Conservation (phyloP, 1,140 invertebrate genomes). For the Wasmannia auropunctata region DNA sequence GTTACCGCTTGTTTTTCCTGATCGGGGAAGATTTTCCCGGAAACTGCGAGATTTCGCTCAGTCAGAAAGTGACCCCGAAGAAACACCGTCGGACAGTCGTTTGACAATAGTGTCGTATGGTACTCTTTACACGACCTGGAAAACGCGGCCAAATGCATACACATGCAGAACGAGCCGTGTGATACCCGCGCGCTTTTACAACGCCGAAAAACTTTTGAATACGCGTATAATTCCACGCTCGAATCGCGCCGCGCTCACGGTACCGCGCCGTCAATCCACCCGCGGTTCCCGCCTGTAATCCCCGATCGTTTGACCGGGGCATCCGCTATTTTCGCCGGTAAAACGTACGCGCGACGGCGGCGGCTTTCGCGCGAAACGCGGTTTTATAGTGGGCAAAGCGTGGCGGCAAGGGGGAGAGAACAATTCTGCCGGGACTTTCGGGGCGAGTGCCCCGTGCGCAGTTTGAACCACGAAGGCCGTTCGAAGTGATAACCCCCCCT, state of each 20-base stretch:
- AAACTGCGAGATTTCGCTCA: not conserved
- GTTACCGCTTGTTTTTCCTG: not conserved
- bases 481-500: not conserved
- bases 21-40: not conserved
- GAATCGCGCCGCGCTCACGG: slow-evolving; percentile 17
- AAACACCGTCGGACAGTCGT: slow-evolving; percentile 45
- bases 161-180: slow-evolving; percentile 59
- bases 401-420: not conserved
- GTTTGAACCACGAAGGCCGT: not conserved
- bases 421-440: slow-evolving; percentile 15
- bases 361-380: slow-evolving; percentile 36
- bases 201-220: slow-evolving; percentile 49
- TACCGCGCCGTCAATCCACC: slow-evolving; percentile 49
- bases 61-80: not conserved
- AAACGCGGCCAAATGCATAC: slow-evolving; percentile 64
- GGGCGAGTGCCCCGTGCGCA: not conserved
- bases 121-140: slow-evolving; percentile 61
- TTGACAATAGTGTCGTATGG: slow-evolving; percentile 50
- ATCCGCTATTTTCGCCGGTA: slow-evolving; percentile 51
- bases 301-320: slow-evolving; percentile 55
- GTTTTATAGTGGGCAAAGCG: slow-evolving; percentile 23
- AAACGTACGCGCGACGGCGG: slow-evolving; percentile 42
- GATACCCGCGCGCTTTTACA: slow-evolving; percentile 64
- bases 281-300: slow-evolving; percentile 49
- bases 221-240: slow-evolving; percentile 62